Evolutionary conservation across 1,140 invertebrate genomes (phyloP), one percentile per base, ranked within the genome.

Genomic region (Heliconius eleuchia): DNA sequence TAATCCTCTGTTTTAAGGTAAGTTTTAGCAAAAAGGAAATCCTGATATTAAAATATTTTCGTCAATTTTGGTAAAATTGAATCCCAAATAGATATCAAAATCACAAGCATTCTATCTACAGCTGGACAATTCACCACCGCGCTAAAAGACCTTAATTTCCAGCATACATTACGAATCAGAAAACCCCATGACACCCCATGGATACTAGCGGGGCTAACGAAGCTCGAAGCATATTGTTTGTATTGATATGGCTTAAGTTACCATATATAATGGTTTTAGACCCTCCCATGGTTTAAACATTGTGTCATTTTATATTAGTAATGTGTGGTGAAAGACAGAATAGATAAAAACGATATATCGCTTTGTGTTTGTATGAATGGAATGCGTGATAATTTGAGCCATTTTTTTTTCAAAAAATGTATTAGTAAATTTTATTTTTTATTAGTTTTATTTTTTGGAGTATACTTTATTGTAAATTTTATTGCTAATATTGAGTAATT

Each of bases 201-300:
- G 79, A 80, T 42, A 76, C 81, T 83, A 79, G 76, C 75, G 37
- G n/a, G 75, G 76, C 73, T 83, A 83, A 83, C 82, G 82, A 83
- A 83, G 80, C 82, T 55, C 70, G 79, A 82, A 85, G 71, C 84
- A 82, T 83, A 85, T 85, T 85, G 84, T 85, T 79, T 85, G 77
- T 79, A 70, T 82, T 76, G 80, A 71, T 76, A 83, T 78, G 80
- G 77, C 73, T 79, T 80, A 83, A 81, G 77, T 80, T 83, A 60
- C 77, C 80, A 83, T 81, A 42, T 74, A 83, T 81, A 83, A 83
- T 83, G 57, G 74, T 72, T 81, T 57, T 78, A 71, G 27, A 60
- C 79, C 76, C 76, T 80, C 42, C 82, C 46, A 71, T 75, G 78
- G 78, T 71, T 79, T 71, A 71, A 79, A 71, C 78, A 79, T 80